phyloP scores from a whole-genome alignment of 1,140 invertebrate genomes.

The Drosophila prosaltans region DNA sequence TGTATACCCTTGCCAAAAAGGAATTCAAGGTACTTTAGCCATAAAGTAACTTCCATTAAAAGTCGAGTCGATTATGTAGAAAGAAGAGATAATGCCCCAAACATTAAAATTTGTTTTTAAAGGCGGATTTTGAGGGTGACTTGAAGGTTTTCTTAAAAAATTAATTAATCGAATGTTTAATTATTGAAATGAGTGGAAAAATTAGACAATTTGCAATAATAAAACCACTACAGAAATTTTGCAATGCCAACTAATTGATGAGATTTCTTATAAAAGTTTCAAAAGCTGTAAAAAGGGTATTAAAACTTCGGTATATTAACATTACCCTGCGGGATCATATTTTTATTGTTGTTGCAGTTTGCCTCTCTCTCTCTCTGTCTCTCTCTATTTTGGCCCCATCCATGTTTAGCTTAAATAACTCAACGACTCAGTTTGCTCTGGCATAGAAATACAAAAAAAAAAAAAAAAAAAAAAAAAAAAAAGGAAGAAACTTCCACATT shows the following conservation, averaged over 20 bases:
- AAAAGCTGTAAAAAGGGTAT: background rate
- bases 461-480: background rate
- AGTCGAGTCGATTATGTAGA: background rate
- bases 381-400: slow-evolving; percentile 28
- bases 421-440: slow-evolving; percentile 46
- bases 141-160: too few species aligned
- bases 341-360: slow-evolving; percentile 33
- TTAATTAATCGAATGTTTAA: too few species aligned
- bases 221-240: too few species aligned
- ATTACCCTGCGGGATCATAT: background rate
- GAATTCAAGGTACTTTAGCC: too few species aligned
- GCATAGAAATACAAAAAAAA: slow-evolving; percentile 40
- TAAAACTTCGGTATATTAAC: background rate
- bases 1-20: background rate
- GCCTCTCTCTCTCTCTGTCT: slow-evolving; percentile 19
- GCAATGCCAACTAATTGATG: background rate
- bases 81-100: too few species aligned
- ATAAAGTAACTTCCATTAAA: too few species aligned
- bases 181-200: too few species aligned
- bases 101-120: too few species aligned
- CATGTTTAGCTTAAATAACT: slow-evolving; percentile 64
- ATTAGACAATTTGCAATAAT: too few species aligned
- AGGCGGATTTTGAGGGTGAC: too few species aligned
- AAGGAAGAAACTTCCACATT: slow-evolving; percentile 44
- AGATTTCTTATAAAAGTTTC: too few species aligned